Evolutionary conservation across 1,140 invertebrate genomes (phyloP), one percentile per base, ranked within the genome.

Genomic region (Batillaria attramentaria): DNA sequence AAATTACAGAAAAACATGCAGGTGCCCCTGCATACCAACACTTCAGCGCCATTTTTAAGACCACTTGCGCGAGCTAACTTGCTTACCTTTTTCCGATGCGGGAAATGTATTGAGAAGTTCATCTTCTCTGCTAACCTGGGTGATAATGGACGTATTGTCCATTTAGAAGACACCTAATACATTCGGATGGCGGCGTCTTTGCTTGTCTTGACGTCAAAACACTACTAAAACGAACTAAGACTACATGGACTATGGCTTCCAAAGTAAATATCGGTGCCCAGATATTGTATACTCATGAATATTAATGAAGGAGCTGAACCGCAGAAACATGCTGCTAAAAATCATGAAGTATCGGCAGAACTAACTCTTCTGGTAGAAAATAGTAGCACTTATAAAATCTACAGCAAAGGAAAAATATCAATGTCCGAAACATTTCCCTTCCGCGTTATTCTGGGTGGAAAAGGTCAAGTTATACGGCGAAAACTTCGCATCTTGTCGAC

Each of bases 121-220:
- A 94, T 97, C 96, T 95, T 98, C 96, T 93, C 96, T 95, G 93
- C 95, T 96, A 93, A 97, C 96, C 94, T 97, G 96, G 92, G 96
- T 97, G 92, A 97, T 97, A 94, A 98, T 97, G 94, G 96, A 97
- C 95, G 96, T 96, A 94, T 95, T 96, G 96, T 97, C 97, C 96
- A 97, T 98, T 95, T 95, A 95, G 94, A 84, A 78, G 73, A 79
- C 74, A 79, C 74, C 81, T 84, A 84, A 74, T 79, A 79, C 80
- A 79, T 82, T 83, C 84, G 81, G 85, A 81, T 60, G 85, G 83
- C 87, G 84, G 85, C 86, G 86, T 88, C 81, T 85, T 87, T 81
- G 80, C 76, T 84, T 75, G 43, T 69, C 77, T 82, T 81, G 46
- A 43, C 31, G 50, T 65, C 72, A 33, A 74, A 82, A 84, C 70